These are phyloP conservation scores for Serilophus lunatus DNA, from an alignment of 2,113 vertebrate species.

Conservation along the genomic window DNA sequence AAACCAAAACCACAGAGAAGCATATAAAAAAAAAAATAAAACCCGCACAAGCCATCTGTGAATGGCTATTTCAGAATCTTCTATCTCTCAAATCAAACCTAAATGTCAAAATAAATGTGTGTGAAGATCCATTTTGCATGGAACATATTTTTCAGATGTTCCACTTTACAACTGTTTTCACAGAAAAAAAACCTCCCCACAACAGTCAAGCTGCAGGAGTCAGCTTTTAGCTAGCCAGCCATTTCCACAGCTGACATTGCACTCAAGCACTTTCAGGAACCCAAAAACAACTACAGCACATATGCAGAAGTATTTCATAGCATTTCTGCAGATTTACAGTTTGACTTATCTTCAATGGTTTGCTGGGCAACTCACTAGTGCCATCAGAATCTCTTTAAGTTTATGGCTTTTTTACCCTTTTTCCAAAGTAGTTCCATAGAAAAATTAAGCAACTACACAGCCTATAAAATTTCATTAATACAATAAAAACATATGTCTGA, in stretches of 20 bases:
- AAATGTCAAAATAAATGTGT: constrained; percentile 73
- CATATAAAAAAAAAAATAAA: constrained; percentile 7
- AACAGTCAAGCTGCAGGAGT: constrained; percentile 14
- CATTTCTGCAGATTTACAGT: constrained; percentile 3
- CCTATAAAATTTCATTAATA: neutral
- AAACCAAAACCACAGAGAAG: constrained; percentile 17
- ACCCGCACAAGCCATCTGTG: constrained; percentile 54
- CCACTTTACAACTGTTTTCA: constrained; percentile 66
- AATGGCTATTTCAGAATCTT: constrained; percentile 57
- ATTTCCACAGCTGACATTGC: constrained; percentile 34
- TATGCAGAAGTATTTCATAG: neutral
- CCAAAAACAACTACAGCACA: neutral
- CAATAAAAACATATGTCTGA: neutral
- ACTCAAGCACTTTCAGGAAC: constrained; percentile 8
- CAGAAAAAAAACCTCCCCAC: neutral
- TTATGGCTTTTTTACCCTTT: neutral
- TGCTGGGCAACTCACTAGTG: neutral
- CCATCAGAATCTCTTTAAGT: constrained; percentile 36
- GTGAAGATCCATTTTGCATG: constrained; percentile 73
- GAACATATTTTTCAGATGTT: constrained; percentile 74
- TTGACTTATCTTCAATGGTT: constrained; percentile 22
- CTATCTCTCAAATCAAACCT: constrained; percentile 67
- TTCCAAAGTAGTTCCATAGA: neutral
- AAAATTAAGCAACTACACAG: neutral
- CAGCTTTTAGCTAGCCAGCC: constrained; percentile 1